A percentile compares a stretch with the other conserved stretches of the same genome.
Conservation (phyloP, 2,113 vertebrate genomes). For the Menidia beryllina region DNA sequence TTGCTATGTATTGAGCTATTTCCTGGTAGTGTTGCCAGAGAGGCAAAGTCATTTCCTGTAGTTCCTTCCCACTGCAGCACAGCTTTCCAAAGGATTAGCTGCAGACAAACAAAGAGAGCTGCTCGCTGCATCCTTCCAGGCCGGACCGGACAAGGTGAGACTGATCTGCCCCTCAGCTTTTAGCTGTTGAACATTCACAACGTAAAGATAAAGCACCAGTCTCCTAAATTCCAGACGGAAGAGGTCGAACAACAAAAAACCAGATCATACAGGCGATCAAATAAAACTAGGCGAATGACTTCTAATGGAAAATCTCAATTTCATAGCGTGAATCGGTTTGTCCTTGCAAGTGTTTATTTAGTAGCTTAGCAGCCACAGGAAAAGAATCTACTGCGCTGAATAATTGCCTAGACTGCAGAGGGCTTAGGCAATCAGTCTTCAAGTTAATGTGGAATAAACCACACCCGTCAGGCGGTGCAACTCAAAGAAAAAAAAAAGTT, state of each 20-base stretch:
- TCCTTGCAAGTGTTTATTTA: slow-evolving; percentile 20
- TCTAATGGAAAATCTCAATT: slow-evolving; percentile 8
- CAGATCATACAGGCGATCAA: neutral
- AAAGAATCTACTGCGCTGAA: slow-evolving; percentile 23
- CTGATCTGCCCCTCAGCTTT: slow-evolving; percentile 6
- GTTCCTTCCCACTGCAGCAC: slow-evolving; percentile 47
- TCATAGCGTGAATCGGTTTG: slow-evolving; percentile 12
- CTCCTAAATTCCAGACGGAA: neutral
- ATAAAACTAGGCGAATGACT: neutral
- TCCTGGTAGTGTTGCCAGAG: slow-evolving; percentile 53
- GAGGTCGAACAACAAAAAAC: neutral
- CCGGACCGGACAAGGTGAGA: neutral
- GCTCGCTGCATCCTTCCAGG: slow-evolving; percentile 30
- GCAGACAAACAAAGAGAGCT: slow-evolving; percentile 41
- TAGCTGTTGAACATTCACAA: neutral
- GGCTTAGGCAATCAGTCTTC: slow-evolving; percentile 37
- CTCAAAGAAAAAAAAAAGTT: slow-evolving; percentile 1
- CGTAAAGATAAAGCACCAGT: neutral
- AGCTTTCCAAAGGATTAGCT: slow-evolving; percentile 31
- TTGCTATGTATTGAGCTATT: slow-evolving; percentile 49
- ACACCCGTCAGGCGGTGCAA: slow-evolving; percentile 11
- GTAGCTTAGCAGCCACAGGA: slow-evolving; percentile 35
- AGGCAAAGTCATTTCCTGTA: slow-evolving; percentile 63
- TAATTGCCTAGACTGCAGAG: slow-evolving; percentile 21
- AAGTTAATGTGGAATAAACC: slow-evolving; percentile 6